Conservation (phyloP, 2,113 vertebrate genomes). For the Phalacrocorax carbo region DNA sequence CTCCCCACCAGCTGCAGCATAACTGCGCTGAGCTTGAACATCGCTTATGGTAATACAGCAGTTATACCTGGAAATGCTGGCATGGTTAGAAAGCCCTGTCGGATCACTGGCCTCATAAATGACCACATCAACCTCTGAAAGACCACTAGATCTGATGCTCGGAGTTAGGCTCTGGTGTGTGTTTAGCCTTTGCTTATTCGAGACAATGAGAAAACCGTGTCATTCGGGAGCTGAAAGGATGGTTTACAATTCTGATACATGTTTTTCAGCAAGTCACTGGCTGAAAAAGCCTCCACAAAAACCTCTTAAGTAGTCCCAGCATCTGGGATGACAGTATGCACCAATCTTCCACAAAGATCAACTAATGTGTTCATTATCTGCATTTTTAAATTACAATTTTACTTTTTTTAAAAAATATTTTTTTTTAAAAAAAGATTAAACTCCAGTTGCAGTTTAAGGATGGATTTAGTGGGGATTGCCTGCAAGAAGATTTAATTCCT, state of each 20-base stretch:
- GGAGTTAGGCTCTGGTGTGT: neutral
- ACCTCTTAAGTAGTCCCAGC: neutral
- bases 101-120: neutral
- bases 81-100: rapidly evolving
- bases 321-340: neutral
- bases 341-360: neutral
- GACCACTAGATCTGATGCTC: neutral
- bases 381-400: neutral
- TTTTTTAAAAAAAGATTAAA: neutral
- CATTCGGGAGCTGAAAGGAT: neutral
- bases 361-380: neutral
- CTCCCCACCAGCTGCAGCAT: neutral
- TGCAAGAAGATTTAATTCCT: neutral
- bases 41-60: rapidly evolving
- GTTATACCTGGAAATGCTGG: neutral
- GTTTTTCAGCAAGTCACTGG: too few relatives aligned
- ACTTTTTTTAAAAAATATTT: neutral
- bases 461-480: neutral
- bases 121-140: neutral
- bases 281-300: neutral
- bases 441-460: neutral
- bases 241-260: neutral
- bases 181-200: neutral
- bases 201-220: neutral
- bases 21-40: neutral